These are phyloP conservation scores for Stomatorhinus walkeri DNA, from an alignment of 2,797 vertebrate species.

Conservation along the genomic window DNA sequence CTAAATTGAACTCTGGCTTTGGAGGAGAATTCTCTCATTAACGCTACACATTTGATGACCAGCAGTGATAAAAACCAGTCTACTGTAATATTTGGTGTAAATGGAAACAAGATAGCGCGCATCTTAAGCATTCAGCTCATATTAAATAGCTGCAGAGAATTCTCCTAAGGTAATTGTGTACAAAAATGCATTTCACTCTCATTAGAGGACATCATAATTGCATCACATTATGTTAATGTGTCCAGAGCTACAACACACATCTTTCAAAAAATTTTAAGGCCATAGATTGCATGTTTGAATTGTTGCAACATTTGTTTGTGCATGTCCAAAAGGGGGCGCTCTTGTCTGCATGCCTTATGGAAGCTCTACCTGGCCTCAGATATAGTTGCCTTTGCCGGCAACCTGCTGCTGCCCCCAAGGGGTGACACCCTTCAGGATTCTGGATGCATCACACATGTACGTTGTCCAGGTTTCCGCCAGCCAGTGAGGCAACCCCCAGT, in stretches of 20 bases:
- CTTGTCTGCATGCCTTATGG: background rate
- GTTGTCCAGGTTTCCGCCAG: slow-evolving; percentile 9
- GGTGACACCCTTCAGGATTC: background rate
- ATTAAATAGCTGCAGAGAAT: slow-evolving; percentile 5
- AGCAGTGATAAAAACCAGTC: slow-evolving; percentile 9
- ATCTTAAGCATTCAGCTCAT: background rate
- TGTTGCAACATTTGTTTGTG: background rate
- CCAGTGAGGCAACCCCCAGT: background rate
- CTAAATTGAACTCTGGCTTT: slow-evolving; percentile 13
- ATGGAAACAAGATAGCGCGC: background rate
- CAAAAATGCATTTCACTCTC: slow-evolving; percentile 19
- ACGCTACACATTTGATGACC: background rate
- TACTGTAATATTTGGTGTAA: slow-evolving; percentile 20
- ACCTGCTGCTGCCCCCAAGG: background rate
- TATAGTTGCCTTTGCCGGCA: background rate
- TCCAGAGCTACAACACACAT: background rate
- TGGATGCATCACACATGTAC: background rate
- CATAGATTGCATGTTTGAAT: background rate
- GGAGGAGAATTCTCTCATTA: slow-evolving; percentile 12
- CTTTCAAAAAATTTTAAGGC: background rate
- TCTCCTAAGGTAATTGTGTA: slow-evolving; percentile 15
- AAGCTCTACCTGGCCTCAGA: background rate
- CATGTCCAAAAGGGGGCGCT: background rate
- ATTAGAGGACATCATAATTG: slow-evolving; percentile 18
- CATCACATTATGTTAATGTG: slow-evolving; percentile 15